These are phyloP conservation scores for Bilobella aurantiaca DNA, from an alignment of 1,140 invertebrate species.

Conservation along the genomic window DNA sequence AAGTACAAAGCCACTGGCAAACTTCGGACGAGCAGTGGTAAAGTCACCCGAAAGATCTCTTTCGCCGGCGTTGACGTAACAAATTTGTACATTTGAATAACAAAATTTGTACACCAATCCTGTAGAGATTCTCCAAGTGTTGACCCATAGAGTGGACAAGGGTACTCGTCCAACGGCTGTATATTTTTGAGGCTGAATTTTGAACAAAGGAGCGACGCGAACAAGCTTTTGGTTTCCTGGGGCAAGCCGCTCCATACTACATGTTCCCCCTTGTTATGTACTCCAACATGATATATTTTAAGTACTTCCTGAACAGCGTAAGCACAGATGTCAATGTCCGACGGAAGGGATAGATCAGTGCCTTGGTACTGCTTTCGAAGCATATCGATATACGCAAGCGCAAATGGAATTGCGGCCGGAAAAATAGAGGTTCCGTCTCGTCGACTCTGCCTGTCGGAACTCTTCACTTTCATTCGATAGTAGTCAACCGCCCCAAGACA, in stretches of 20 bases:
- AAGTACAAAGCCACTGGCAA: neutral
- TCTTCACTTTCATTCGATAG: neutral
- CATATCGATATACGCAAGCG: neutral
- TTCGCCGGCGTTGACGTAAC: neutral
- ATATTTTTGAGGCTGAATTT: neutral
- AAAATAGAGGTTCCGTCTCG: neutral
- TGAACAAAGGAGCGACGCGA: neutral
- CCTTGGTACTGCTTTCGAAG: conserved; percentile 6
- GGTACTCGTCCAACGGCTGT: neutral
- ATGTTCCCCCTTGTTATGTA: neutral
- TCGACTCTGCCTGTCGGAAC: neutral
- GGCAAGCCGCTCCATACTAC: neutral
- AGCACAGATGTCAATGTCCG: neutral
- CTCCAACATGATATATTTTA: neutral
- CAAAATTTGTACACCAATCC: neutral
- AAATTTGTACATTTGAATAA: neutral
- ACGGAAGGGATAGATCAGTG: neutral
- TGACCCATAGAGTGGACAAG: neutral
- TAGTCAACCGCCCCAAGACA: neutral
- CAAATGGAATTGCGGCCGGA: neutral
- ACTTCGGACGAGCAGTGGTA: neutral
- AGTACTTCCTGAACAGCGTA: neutral
- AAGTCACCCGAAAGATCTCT: neutral
- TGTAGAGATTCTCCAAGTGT: neutral
- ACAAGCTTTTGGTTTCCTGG: neutral